Base-by-base conservation (phyloP, 2,888 invertebrate species). In the Apamea anceps region DNA sequence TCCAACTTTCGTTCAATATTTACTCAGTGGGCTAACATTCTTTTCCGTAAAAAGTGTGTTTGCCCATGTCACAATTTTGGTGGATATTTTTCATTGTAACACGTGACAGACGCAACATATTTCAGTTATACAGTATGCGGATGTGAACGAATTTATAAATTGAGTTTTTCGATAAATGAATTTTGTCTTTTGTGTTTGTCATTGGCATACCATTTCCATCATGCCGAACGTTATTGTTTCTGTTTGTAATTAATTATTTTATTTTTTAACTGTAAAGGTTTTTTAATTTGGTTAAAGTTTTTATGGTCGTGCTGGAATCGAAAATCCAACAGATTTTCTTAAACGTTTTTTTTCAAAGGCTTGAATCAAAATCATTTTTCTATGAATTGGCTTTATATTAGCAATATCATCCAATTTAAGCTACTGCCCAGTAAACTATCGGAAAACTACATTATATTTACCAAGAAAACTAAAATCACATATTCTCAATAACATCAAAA, bases 1-100 rank as follows among this genome's bases (percentile, higher is more conserved):
- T 92, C 86, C 83, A 91, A 91, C 84, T 91, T 93, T 93, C 94
- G 93, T 95, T 91, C 92, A 94, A 94, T 96, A 95, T 96, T 95
- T 93, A 94, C 92, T 87, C 82, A 51, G 91, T 90, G 81, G 89
- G 82, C 83, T 87, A 83, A 87, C 87, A 75, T 80, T 78, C 7
- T 70, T 72, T 82, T 82, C 77, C 80, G 45, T 75, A 74, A 71
- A 77, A 80, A 65, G 51, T 75, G 28, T 75, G 57, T 89, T 79
- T 84, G n/a, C 72, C 62, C 42, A 32, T 91, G 85, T 90, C 89
- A 88, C 85, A 88, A 85, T 89, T 87, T 80, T 75, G 63, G 65
- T 68, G 65, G 76, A 85, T 82, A 88, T 89, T 84, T 90, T 90
- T 87, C 85, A 87, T 85, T 80, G 85, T 85, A 79, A 86, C 86